Base-by-base conservation (phyloP, 2,113 vertebrate genomes). In the Cacatua alba region DNA sequence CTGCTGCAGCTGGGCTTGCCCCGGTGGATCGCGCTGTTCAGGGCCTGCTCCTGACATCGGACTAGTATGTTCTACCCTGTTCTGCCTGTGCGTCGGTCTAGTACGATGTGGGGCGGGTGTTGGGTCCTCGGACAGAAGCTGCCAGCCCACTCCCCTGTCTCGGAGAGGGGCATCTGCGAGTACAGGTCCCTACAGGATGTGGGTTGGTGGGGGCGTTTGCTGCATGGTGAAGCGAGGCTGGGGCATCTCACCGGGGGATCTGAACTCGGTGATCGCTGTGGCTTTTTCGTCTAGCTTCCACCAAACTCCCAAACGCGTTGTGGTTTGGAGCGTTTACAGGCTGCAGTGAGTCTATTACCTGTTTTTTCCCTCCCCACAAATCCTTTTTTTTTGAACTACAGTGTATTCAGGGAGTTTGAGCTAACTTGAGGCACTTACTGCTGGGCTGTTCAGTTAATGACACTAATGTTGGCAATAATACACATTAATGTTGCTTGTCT, bases 71-170 rank as follows among this genome's bases (percentile, higher is more conserved):
- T 75, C 74, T 37, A 35, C 13, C 17, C 41, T 13, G 11, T 0
- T 29, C 15, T 0, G 2, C 19, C 17, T 57, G 31, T 25, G 29
- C 9, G 24, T 24, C 14, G 1, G 5, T 13, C 21, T 13, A 21
- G 28, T 20, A 8, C 0, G 7, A 7, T 13, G 46, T 29, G 43
- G 29, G 39, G 23, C 8, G 33, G 35, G 33, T 17, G 14, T 41
- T 29, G 51, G 15, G 28, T 17, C 17, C 4, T 53, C 3, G 25
- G 37, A 10, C 17, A 3, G 31, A 44, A 13, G 7, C 31, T 53
- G 13, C 11, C 15, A 13, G 53, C 10, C 6, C 8, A 0, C 4
- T 9, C 1, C 8, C 7, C 4, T 1, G 23, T 3, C n/a, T 18
- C 13, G 43, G 35, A 49, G 26, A 4, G 43, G 20, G 6, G 8